These are phyloP conservation scores for Tupaia chinensis DNA, from an alignment of 2,113 vertebrate genomes.

Conservation along the genomic window DNA sequence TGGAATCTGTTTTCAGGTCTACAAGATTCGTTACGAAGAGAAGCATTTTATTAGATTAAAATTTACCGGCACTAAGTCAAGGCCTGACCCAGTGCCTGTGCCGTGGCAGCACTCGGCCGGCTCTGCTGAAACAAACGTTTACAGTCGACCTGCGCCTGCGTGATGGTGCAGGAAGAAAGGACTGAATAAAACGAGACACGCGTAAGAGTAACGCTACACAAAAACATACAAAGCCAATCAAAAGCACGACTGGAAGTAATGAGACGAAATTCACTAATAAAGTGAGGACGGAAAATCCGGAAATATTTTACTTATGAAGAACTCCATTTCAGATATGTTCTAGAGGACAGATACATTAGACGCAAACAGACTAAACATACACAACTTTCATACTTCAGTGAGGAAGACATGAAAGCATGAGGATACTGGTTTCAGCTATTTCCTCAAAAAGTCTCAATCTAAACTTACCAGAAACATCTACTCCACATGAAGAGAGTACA, in stretches of 20 bases:
- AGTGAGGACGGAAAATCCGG: not conserved
- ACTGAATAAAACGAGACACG: not conserved
- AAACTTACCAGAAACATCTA: not conserved
- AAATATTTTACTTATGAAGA: not conserved
- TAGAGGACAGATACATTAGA: not conserved
- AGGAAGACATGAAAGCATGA: not conserved
- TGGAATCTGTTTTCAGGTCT: conserved; percentile 59
- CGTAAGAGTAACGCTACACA: not conserved
- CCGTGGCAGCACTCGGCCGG: not conserved
- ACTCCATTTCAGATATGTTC: not conserved
- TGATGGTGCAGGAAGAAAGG: not conserved
- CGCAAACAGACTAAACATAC: not conserved
- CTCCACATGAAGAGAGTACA: not conserved
- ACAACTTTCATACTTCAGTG: not conserved
- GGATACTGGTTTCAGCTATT: not conserved
- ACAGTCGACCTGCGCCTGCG: no score
- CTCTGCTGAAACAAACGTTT: not conserved
- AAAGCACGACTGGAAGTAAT: not conserved
- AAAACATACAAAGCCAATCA: not conserved
- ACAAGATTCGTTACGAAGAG: not conserved
- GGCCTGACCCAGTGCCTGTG: not conserved
- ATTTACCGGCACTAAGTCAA: conserved; percentile 7
- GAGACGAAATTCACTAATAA: not conserved
- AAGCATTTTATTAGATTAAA: not conserved
- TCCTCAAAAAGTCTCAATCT: not conserved